Conservation (phyloP, 2,888 invertebrate genomes). For the Lasioglossum vierecki region DNA sequence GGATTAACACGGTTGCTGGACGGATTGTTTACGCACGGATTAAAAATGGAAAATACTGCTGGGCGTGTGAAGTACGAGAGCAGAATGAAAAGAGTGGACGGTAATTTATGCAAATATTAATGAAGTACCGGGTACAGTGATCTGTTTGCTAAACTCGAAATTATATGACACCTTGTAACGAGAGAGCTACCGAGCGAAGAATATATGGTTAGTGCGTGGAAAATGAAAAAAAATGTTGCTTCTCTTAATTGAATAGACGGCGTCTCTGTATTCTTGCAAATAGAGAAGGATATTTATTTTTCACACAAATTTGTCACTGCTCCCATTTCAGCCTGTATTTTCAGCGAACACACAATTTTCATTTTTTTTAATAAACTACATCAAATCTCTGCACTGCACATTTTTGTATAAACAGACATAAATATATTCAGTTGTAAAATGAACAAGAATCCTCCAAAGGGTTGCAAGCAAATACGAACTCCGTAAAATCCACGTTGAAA, state of each 20-base stretch:
- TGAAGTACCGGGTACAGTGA: background rate
- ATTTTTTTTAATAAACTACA: background rate
- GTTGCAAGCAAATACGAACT: background rate
- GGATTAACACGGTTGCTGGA: background rate
- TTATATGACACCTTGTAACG: background rate
- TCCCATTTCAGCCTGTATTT: background rate
- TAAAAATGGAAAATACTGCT: background rate
- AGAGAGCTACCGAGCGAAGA: background rate
- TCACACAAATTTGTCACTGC: background rate
- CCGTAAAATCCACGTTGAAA: background rate
- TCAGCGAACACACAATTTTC: background rate
- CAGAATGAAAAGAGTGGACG: background rate
- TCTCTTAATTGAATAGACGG: background rate
- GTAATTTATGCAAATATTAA: constrained; percentile 3
- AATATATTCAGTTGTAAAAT: background rate
- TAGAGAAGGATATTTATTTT: background rate
- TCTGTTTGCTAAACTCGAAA: background rate
- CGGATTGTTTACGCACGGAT: background rate
- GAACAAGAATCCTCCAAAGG: background rate
- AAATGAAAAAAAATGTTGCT: background rate
- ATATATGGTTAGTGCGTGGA: background rate
- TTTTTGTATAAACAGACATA: background rate
- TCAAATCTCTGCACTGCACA: background rate
- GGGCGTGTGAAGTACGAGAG: background rate
- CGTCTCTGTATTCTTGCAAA: background rate